Conservation (phyloP, 2,888 invertebrate genomes). For the Cancer borealis region DNA sequence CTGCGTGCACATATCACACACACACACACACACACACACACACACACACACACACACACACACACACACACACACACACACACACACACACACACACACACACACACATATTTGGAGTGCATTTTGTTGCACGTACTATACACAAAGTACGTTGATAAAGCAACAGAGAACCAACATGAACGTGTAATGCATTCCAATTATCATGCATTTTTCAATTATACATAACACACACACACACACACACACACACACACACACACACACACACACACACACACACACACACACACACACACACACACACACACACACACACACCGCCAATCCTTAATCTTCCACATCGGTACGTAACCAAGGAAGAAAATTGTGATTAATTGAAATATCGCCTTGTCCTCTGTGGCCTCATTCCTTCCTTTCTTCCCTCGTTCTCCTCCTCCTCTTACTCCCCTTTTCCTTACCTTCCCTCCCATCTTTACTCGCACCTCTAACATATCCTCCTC, state of each 20-base stretch:
- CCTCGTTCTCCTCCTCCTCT: background rate
- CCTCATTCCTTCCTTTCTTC: background rate
- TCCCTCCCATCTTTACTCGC: background rate
- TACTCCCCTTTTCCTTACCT: background rate
- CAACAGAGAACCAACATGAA: background rate
- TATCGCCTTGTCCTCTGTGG: background rate
- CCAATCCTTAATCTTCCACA: background rate
- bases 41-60: constrained; percentile 57
- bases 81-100: constrained; percentile 49
- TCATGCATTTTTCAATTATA: background rate
- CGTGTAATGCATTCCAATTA: background rate
- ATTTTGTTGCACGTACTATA: background rate
- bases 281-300: constrained; percentile 20
- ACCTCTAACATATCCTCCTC: background rate
- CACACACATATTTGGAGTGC: constrained; percentile 33
- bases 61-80: constrained; percentile 53
- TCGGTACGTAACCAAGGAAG: background rate
- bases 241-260: constrained; percentile 20
- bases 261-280: constrained; percentile 20
- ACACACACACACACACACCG: background rate
- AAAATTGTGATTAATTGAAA: background rate
- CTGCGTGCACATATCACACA: background rate
- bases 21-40: constrained; percentile 54
- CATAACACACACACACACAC: background rate
- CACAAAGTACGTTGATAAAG: background rate